Conservation (phyloP, 1,140 invertebrate species). For the Heliconius nattereri region DNA sequence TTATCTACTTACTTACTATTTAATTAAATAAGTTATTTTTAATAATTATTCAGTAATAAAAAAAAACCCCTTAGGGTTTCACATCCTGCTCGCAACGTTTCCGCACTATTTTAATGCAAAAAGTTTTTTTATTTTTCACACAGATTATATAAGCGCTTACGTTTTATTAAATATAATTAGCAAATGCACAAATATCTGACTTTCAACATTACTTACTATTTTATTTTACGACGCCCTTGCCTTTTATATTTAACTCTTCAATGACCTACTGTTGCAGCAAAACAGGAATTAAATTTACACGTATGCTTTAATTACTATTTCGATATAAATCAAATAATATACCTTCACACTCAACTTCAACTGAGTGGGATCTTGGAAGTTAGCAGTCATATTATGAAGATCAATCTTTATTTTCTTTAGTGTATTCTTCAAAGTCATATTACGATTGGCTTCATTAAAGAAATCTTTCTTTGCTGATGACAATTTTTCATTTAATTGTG, state of each 20-base stretch:
- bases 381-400: slow-evolving; percentile 87
- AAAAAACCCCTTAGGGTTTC: too few species aligned
- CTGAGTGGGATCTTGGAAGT: slow-evolving; percentile 88
- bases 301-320: not conserved
- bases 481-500: slow-evolving; percentile 89
- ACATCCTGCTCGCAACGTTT: too few species aligned
- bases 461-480: slow-evolving; percentile 85
- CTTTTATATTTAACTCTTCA: not conserved
- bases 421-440: slow-evolving; percentile 84
- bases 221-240: not conserved
- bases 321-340: slow-evolving; percentile 35
- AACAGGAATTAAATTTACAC: not conserved
- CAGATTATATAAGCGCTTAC: too few species aligned
- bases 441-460: slow-evolving; percentile 84
- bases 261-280: too few species aligned
- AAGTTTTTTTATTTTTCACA: too few species aligned
- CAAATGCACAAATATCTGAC: too few species aligned
- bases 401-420: slow-evolving; percentile 90
- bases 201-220: too few species aligned
- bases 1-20: too few species aligned
- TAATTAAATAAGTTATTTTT: too few species aligned
- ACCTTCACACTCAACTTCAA: slow-evolving; percentile 90
- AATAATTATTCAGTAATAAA: too few species aligned
- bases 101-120: too few species aligned
- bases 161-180: too few species aligned